These are phyloP conservation scores for Sinhomidia bicolor DNA, from an alignment of 2,888 invertebrate species.

Conservation along the genomic window DNA sequence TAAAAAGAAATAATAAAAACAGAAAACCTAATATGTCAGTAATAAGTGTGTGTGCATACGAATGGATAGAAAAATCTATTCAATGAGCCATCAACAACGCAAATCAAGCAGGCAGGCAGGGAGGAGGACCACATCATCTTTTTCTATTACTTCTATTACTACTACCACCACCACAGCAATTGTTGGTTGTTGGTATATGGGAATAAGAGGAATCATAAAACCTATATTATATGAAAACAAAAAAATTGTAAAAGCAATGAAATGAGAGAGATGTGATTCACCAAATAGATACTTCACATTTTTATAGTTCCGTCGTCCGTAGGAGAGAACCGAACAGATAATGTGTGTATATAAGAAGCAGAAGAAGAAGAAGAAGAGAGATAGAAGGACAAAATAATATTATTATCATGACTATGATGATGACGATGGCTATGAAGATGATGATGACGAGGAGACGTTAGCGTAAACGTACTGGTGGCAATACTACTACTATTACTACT, in stretches of 20 bases:
- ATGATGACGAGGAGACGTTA: constrained; percentile 52
- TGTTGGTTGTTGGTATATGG: neutral
- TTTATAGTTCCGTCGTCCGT: constrained; percentile 61
- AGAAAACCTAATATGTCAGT: constrained; percentile 52
- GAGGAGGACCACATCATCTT: constrained; percentile 52
- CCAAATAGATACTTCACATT: constrained; percentile 60
- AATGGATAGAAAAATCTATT: constrained; percentile 46
- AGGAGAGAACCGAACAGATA: constrained; percentile 30
- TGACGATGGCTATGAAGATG: neutral
- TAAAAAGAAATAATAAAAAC: constrained; percentile 53
- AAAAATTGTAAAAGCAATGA: constrained; percentile 54
- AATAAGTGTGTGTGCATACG: constrained; percentile 15
- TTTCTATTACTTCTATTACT: too few species aligned
- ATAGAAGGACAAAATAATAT: constrained; percentile 67
- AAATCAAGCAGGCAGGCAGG: constrained; percentile 45
- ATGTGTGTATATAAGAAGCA: neutral
- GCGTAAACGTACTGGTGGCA: neutral
- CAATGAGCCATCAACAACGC: constrained; percentile 58
- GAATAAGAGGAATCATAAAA: constrained; percentile 3
- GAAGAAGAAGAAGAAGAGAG: constrained; percentile 19
- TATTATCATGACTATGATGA: constrained; percentile 17
- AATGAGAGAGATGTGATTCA: constrained; percentile 65
- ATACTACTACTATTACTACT: neutral
- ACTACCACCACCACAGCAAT: too few species aligned
- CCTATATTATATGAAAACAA: constrained; percentile 7